Conservation (phyloP, 2,888 invertebrate genomes). For the Margaritifera margaritifera region DNA sequence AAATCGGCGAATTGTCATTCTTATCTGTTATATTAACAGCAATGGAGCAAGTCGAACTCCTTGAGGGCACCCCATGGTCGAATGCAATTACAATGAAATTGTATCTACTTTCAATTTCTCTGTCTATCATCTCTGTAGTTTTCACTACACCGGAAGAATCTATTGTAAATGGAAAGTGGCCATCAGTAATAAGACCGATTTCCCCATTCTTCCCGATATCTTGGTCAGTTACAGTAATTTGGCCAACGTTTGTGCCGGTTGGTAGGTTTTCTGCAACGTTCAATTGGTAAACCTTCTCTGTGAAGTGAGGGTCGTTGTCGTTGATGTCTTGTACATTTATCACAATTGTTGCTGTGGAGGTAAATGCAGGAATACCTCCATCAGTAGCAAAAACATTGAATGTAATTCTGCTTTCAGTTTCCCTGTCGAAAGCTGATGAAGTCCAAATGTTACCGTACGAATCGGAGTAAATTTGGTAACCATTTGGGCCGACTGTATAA, state of each 20-base stretch:
- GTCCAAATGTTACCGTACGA: slow-evolving; percentile 50
- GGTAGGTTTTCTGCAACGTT: slow-evolving; percentile 35
- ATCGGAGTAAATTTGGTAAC: slow-evolving; percentile 47
- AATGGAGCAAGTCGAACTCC: slow-evolving; percentile 43
- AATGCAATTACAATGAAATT: slow-evolving; percentile 44
- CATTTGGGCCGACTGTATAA: slow-evolving; percentile 40
- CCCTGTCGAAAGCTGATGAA: slow-evolving; percentile 51
- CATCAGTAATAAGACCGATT: slow-evolving; percentile 27
- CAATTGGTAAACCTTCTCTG: slow-evolving; percentile 29
- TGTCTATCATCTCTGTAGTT: slow-evolving; percentile 41
- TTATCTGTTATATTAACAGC: slow-evolving; percentile 46
- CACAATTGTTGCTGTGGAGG: slow-evolving; percentile 42
- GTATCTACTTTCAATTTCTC: slow-evolving; percentile 47
- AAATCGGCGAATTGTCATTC: slow-evolving; percentile 55
- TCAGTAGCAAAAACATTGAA: slow-evolving; percentile 54
- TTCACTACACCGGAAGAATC: slow-evolving; percentile 41
- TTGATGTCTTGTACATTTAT: slow-evolving; percentile 39
- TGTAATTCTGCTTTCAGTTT: slow-evolving; percentile 38
- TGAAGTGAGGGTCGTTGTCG: slow-evolving; percentile 43
- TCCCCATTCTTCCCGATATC: slow-evolving; percentile 52
- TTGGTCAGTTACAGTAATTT: slow-evolving; percentile 29
- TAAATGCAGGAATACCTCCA: slow-evolving; percentile 40
- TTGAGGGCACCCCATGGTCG: slow-evolving; percentile 49
- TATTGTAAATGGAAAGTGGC: slow-evolving; percentile 42
- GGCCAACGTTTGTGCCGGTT: slow-evolving; percentile 27